Evolutionary conservation across 2,113 vertebrate genomes (phyloP), one percentile per base, ranked within the genome.

Genomic region (Ameiurus melas): DNA sequence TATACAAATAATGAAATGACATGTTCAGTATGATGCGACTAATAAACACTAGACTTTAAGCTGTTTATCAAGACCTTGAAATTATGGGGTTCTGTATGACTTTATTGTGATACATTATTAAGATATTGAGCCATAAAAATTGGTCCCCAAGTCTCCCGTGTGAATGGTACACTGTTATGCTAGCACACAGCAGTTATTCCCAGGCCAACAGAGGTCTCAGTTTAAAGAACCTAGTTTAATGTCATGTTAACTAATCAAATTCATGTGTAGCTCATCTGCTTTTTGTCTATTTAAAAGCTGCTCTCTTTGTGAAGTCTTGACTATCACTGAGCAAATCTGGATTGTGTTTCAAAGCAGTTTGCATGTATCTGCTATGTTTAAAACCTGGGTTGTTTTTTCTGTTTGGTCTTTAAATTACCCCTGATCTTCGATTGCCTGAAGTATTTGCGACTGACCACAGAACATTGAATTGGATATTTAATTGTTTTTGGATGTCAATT

Each of bases 191-290:
- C 53, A 81, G 16, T 33, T 13, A 33, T 33, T 81, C 30, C 30
- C 19, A 33, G 20, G 20, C n/a, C 4, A 81, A 19, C 19, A 58
- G 55, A 20, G 19, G 79, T 36, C 79, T 58, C n/a, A 12, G n/a
- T n/a, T n/a, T 16, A 55, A 55, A 53, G 43, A 79, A 55, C 13
- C 36, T 36, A 36, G 77, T 22, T 81, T 47, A 79, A 0, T n/a
- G 51, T 55, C n/a, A 57, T 36, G 19, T 1, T 81, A 80, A 55
- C 47, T 80, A 30, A 55, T 55, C 51, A 55, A 51, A 16, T 80
- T 80, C 55, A 22, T 81, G 30, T 33, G 53, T 58, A 81, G 79
- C 79, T 81, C 53, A 81, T 81, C 51, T 57, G 78, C n/a, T 33
- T 53, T 57, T 5, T 81, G n/a, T 80, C 47, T 57, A 12, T 81